These are phyloP conservation scores for Morpho helenor DNA, from an alignment of 2,888 invertebrate genomes.

Conservation along the genomic window DNA sequence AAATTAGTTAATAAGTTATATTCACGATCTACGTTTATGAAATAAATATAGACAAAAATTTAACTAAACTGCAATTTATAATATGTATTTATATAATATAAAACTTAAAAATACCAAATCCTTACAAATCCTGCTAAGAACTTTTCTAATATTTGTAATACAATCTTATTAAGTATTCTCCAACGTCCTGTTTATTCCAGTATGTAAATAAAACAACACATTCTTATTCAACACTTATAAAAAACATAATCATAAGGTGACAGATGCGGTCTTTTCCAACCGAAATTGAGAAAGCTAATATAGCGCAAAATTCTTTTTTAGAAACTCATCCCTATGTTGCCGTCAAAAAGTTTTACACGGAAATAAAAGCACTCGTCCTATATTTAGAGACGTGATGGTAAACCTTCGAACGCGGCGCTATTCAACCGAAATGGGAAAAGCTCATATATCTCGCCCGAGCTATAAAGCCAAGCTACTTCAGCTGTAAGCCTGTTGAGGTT, in stretches of 20 bases:
- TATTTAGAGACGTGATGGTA: conserved; percentile 5
- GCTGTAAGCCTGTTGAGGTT: conserved; percentile 19
- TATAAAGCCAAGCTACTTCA: conserved; percentile 30
- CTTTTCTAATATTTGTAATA: too few relatives aligned
- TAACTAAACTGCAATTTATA: too few relatives aligned
- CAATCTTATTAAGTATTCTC: too few relatives aligned
- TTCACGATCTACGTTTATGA: too few relatives aligned
- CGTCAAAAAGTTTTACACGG: not conserved
- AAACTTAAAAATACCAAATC: too few relatives aligned
- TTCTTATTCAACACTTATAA: not conserved
- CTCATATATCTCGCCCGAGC: conserved; percentile 31
- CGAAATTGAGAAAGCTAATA: conserved; percentile 5
- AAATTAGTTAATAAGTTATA: too few relatives aligned
- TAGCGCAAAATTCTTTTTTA: not conserved
- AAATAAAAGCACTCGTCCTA: conserved; percentile 1
- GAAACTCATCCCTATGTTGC: not conserved
- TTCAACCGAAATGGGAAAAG: conserved; percentile 31
- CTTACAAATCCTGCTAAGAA: too few relatives aligned
- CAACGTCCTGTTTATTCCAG: too few relatives aligned
- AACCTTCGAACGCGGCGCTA: conserved; percentile 13
- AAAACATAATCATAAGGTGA: not conserved
- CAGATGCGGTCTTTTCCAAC: not conserved
- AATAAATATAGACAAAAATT: too few relatives aligned
- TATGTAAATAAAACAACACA: not conserved
- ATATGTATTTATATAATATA: too few relatives aligned